Conservation (phyloP, 2,113 vertebrate species). For the Jacana jacana region DNA sequence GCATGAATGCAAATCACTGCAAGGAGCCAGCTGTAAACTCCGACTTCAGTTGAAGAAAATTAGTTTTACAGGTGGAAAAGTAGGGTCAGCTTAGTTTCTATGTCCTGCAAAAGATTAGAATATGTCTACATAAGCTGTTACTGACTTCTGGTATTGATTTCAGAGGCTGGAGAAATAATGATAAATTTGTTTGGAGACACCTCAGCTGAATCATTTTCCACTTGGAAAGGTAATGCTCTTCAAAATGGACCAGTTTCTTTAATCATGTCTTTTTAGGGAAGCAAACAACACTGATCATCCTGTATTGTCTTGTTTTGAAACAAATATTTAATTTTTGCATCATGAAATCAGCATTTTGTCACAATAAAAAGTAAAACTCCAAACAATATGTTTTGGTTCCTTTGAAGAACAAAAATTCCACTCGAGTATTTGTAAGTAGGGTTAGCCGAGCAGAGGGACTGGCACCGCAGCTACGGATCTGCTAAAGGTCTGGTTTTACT, state of each 20-base stretch:
- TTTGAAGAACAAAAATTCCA: not conserved
- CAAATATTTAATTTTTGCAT: not conserved
- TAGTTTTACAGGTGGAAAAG: constrained; percentile 24
- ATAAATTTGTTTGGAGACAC: not conserved
- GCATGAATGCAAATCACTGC: not conserved
- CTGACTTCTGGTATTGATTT: not conserved
- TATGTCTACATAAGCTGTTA: not conserved
- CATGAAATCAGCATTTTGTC: not conserved
- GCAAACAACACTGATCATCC: not conserved
- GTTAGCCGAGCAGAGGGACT: no score
- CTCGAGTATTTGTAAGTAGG: not conserved
- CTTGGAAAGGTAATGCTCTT: not conserved
- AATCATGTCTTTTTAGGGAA: not conserved
- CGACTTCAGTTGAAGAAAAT: not conserved
- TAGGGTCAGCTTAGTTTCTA: not conserved
- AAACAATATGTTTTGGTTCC: not conserved
- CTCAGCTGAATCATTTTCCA: not conserved
- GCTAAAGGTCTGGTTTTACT: not conserved
- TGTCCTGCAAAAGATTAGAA: not conserved
- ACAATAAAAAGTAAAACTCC: not conserved
- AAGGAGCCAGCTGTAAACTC: not conserved
- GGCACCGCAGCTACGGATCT: not conserved
- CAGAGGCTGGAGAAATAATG: not conserved
- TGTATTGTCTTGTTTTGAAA: not conserved
- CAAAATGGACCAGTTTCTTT: not conserved